Conservation (phyloP, 2,888 invertebrate genomes). For the Sinohyriopsis cumingii region DNA sequence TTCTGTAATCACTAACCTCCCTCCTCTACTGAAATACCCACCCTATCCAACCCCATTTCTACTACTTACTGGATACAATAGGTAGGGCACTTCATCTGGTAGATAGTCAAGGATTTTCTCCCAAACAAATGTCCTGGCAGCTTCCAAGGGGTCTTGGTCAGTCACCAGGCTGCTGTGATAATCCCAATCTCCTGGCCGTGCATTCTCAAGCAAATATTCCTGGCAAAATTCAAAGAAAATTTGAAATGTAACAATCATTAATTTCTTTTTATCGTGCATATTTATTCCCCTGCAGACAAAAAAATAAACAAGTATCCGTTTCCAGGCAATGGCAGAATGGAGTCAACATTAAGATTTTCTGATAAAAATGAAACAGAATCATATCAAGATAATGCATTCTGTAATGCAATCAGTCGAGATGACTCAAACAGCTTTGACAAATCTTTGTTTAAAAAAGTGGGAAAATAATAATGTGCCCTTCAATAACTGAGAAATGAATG, state of each 20-base stretch:
- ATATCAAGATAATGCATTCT: too few species aligned
- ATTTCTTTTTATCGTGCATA: background rate
- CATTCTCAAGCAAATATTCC: constrained; percentile 81
- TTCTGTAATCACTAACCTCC: too few species aligned
- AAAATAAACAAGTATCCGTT: too few species aligned
- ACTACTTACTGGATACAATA: constrained; percentile 74
- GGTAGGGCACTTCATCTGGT: constrained; percentile 90
- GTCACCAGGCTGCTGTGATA: constrained; percentile 81
- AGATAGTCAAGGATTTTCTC: constrained; percentile 89
- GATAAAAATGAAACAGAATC: too few species aligned
- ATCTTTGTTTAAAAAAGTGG: too few species aligned
- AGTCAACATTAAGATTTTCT: too few species aligned
- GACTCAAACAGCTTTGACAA: too few species aligned
- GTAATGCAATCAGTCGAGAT: too few species aligned
- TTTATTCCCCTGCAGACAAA: too few species aligned
- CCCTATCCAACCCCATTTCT: background rate
- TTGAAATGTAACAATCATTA: background rate
- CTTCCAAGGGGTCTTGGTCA: constrained; percentile 81
- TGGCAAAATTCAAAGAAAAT: constrained; percentile 62
- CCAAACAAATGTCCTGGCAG: constrained; percentile 84
- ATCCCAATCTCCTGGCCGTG: constrained; percentile 80
- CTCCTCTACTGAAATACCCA: background rate
- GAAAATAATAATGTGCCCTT: too few species aligned
- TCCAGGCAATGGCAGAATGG: too few species aligned
- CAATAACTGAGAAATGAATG: too few species aligned